Evolutionary conservation across 2,113 vertebrate species (phyloP), one percentile per base, ranked within the genome.

Genomic region (Spheniscus mendiculus): DNA sequence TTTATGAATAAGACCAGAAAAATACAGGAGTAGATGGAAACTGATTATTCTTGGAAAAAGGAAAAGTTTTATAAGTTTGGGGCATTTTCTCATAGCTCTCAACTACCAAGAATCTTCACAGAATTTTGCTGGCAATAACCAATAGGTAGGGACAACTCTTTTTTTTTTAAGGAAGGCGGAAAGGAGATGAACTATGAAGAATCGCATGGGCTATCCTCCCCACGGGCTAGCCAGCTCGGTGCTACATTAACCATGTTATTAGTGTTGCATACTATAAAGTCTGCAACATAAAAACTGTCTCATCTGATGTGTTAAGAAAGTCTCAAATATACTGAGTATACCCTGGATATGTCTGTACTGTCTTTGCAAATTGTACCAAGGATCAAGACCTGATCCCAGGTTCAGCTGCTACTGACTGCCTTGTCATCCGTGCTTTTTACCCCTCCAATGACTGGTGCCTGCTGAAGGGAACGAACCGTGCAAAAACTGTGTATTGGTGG

Each of bases 261-360:
- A 76, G 34, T 22, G 8, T 32, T 40, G 20, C 15, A 47, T 15
- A 22, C 36, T 52, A 16, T 55, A 52, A 83, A 71, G 17, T 32
- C 8, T 36, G 44, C 9, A 81, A 89, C 42, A 53, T 23, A 45
- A 76, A 53, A 72, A 36, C 16, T 20, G 26, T n/a, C 1, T 3
- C 32, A 27, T 58, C 18, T 59, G n/a, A 81, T 12, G 4, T 6
- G 20, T 62, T 83, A 83, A 76, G 47, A 8, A 87, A 52, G 49
- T 56, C 32, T 12, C 55, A 71, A 50, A 58, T 49, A 83, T 21
- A 63, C 11, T 25, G 15, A 63, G 27, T 40, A 38, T 26, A 44
- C 0, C 0, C 38, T 84, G 72, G 25, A 13, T n/a, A 66, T 9
- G 29, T 3, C 40, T 61, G 36, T 20, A 40, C 5, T 7, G 11